Base-by-base conservation (phyloP, 2,113 vertebrate species). In the Eulemur rufifrons region DNA sequence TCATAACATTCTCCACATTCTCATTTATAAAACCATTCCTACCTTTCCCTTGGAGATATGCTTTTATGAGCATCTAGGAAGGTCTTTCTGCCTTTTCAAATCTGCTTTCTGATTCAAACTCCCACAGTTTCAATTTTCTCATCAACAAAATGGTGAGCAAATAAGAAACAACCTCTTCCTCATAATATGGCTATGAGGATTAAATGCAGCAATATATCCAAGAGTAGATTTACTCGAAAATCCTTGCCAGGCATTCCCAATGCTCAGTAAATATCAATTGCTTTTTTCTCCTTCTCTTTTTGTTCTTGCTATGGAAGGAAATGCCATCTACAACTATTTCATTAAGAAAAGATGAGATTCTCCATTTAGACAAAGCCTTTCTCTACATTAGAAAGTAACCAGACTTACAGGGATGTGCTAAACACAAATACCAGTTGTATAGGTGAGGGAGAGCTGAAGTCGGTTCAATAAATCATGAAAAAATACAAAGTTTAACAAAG, bases 401-500 rank as follows among this genome's bases (percentile, higher is more conserved):
- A 82, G 76, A 89, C 23, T 20, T 81, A 77, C 66, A 74, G 29
- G 17, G 54, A 61, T 87, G 50, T 76, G 39, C n/a, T 93, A 83
- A 94, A 89, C 47, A 94, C n/a, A 96, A 86, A 56, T 39, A 95
- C 39, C n/a, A 54, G 34, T 84, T 80, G 34, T 56, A 42, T 10
- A 95, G 78, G 73, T 94, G 66, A 90, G 54, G 11, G 56, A 71
- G 56, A 89, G 37, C 32, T 92, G 54, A 71, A 97, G 45, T 74
- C 76, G 73, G 64, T 50, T 63, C 76, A 95, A 92, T 95, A 95
- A 91, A 93, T 98, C 88, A 92, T 45, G 61, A 89, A 93, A 90
- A 47, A 96, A 95, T 52, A 92, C 47, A 20, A 56, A 93, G 69
- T 87, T 93, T 93, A 98, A 97, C 94, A 95, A 95, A 92, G 81